A percentile compares a stretch with the other conserved stretches of the same genome.
Evolutionary conservation across 1,140 invertebrate genomes (phyloP).

Genomic region (Gryon sp.): DNA sequence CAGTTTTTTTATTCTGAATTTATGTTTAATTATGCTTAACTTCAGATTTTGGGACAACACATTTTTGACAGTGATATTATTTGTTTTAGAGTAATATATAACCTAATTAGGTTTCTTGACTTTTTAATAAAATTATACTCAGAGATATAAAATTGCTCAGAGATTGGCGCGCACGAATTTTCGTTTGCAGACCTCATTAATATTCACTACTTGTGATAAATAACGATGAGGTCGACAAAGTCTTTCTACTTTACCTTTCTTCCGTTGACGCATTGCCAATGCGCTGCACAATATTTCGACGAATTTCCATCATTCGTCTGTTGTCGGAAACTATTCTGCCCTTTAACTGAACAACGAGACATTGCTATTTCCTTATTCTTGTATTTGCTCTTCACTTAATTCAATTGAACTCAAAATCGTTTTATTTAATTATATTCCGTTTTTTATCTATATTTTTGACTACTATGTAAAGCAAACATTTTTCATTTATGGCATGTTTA

Average conservation of each 20-base stretch:
- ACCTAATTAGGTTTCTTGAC: too few relatives aligned
- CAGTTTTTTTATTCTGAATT: too few relatives aligned
- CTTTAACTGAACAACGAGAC: conserved; percentile 11
- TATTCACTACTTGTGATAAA: conserved; percentile 63
- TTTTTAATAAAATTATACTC: not conserved
- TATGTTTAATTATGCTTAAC: too few relatives aligned
- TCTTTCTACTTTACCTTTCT: conserved; percentile 53
- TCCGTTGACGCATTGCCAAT: conserved; percentile 59
- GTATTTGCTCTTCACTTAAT: too few relatives aligned
- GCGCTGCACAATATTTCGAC: conserved; percentile 23
- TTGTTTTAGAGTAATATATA: too few relatives aligned
- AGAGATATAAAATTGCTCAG: conserved; percentile 12
- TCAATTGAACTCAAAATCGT: too few relatives aligned
- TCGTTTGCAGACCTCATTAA: conserved; percentile 58
- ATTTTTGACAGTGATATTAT: too few relatives aligned
- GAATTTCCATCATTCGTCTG: conserved; percentile 31
- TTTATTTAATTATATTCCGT: too few relatives aligned
- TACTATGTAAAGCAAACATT: too few relatives aligned
- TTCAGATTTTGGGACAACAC: too few relatives aligned
- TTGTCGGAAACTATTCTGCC: conserved; percentile 14
- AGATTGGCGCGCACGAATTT: conserved; percentile 25
- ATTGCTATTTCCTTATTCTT: conserved; percentile 7
- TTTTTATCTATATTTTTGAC: too few relatives aligned
- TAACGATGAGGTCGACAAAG: conserved; percentile 53
- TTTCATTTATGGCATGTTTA: too few relatives aligned